These are phyloP conservation scores for Pseudolycoriella hygida DNA, from an alignment of 2,888 invertebrate genomes.

Conservation along the genomic window DNA sequence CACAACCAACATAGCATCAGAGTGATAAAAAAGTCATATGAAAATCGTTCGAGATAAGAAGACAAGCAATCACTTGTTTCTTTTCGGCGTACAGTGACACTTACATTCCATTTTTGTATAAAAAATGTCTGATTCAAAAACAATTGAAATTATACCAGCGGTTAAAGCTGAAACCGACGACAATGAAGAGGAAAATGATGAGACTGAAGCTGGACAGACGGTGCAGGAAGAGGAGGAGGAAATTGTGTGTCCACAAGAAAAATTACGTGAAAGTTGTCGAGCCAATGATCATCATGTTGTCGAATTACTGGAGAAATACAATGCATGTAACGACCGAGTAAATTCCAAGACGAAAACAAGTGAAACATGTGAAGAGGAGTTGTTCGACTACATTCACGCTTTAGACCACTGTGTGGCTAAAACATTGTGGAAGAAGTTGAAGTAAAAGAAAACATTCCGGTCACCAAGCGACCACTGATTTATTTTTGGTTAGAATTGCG, in stretches of 20 bases:
- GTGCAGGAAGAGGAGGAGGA: conserved; percentile 61
- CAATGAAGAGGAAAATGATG: no score
- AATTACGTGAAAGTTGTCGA: conserved; percentile 49
- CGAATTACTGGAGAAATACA: conserved; percentile 45
- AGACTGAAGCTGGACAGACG: conserved; percentile 34
- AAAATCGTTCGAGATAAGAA: no score
- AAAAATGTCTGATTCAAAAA: background rate
- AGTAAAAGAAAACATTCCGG: conserved; percentile 34
- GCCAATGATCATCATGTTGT: conserved; percentile 39
- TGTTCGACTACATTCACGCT: conserved; percentile 78
- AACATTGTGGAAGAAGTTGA: conserved; percentile 51
- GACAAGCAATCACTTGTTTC: no score
- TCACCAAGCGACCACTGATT: no score
- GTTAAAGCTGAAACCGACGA: conserved; percentile 38
- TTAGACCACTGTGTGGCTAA: conserved; percentile 83
- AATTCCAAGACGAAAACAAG: conserved; percentile 65
- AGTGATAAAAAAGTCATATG: no score
- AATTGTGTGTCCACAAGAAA: conserved; percentile 37
- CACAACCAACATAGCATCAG: no score
- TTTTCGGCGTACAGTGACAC: no score
- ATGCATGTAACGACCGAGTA: conserved; percentile 78
- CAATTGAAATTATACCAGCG: conserved; percentile 28
- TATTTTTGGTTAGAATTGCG: no score
- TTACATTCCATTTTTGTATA: no score
- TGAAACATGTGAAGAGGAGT: conserved; percentile 84